Conservation (phyloP, 30 jellyfish, hydroid and myxozoan species). For the Clytia hemisphaerica region DNA sequence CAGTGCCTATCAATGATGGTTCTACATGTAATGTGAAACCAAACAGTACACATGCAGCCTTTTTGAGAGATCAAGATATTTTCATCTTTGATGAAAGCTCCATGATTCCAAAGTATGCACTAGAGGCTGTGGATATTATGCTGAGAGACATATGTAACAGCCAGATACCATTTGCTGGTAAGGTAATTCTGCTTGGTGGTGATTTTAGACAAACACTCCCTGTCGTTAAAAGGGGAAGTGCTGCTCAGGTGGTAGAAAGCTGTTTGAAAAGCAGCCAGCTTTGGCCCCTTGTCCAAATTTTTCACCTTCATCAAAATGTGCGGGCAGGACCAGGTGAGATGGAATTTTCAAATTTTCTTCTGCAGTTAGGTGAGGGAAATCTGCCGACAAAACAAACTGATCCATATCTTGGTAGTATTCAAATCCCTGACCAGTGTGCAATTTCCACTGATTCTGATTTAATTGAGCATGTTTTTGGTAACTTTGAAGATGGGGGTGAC, state of each 20-base stretch:
- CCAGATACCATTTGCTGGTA: conserved; percentile 30
- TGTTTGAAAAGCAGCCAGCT: no score
- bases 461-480: no score
- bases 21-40: no score
- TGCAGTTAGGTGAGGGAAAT: conserved; percentile 18
- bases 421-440: conserved; percentile 2
- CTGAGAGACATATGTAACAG: conserved; percentile 18
- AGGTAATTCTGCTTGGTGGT: no score
- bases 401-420: conserved; percentile 1
- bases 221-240: no score
- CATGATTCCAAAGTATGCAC: conserved; percentile 33
- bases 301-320: not conserved
- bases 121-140: not conserved
- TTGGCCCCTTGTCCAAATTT: conserved; percentile 18
- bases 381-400: not conserved
- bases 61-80: not conserved
- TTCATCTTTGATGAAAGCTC: conserved; percentile 51
- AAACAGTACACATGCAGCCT: conserved; percentile 1
- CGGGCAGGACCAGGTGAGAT: not conserved
- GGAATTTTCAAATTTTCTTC: not conserved
- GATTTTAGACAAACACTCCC: no score
- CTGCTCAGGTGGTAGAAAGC: no score
- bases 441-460: conserved; percentile 2
- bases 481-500: conserved; percentile 5
- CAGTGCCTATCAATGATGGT: conserved; percentile 25